Evolutionary conservation across 2,888 invertebrate species (phyloP), one percentile per base, ranked within the genome.

Genomic region (Tinea semifulvella): DNA sequence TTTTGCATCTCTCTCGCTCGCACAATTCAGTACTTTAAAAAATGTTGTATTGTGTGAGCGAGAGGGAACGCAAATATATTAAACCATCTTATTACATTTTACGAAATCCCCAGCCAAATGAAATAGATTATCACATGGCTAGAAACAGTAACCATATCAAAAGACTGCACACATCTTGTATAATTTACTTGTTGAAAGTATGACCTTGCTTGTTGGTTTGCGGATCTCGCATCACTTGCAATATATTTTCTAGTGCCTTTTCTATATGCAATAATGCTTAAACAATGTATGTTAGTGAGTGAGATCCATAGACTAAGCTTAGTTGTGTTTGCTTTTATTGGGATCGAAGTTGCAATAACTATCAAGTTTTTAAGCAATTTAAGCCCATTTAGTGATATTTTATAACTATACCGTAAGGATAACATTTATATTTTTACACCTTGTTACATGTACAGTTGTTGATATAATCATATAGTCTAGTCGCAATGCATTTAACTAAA

Each of bases 241-340:
- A 63, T 67, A 68, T 68, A 59, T 56, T 59, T 69, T 68, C 56
- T 60, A 62, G 72, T 73, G 71, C 69, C 72, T 70, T 71, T 60
- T 51, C 49, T 46, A 52, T 53, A 52, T 55, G 49, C 46, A 46
- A 46, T 47, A 27, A 3, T 26, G 31, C 13, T 7, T 31, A 11
- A 31, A 31, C 45, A n/a, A 11, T 31, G 14, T 7, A 13, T 31
- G 31, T 13, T 6, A 31, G 31, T 31, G 31, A 31, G 13, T 31
- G n/a, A 31, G 31, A 31, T 4, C 13, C 14, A 14, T 31, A 2
- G 27, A 27, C 27, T 4, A 27, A 14, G 31, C 31, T 31, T 31
- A 31, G 11, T 13, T 31, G 14, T 13, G 14, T 13, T 31, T 3
- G 6, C 31, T 31, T 31, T 14, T 7, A 31, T 31, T 11, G 7